A percentile compares a stretch with the other conserved stretches of the same genome.
These are phyloP conservation scores for Corythaeola cristata DNA, from an alignment of 2,113 vertebrate genomes.

Conservation along the genomic window DNA sequence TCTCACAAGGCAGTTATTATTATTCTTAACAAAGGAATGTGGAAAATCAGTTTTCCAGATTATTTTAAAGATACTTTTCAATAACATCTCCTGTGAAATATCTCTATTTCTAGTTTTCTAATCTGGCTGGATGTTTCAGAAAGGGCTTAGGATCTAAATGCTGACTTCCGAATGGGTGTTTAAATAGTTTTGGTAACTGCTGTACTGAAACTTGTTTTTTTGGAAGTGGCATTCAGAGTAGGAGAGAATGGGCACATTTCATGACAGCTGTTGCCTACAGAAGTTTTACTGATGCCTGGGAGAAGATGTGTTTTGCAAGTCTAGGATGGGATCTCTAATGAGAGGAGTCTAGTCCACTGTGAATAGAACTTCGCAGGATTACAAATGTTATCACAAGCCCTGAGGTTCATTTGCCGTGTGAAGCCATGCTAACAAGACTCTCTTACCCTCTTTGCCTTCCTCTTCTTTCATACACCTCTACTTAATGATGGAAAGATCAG, in stretches of 20 bases:
- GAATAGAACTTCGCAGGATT: not conserved
- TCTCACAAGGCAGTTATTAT: not conserved
- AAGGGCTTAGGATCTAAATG: not conserved
- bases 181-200: not conserved
- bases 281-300: not conserved
- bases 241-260: not conserved
- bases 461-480: not conserved
- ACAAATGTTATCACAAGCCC: not conserved
- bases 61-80: not conserved
- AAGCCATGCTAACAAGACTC: not conserved
- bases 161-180: not conserved
- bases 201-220: not conserved
- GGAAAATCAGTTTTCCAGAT: not conserved
- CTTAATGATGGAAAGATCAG: not conserved
- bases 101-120: not conserved
- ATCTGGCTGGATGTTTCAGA: not conserved
- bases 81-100: not conserved
- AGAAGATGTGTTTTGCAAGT: not conserved
- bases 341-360: not conserved
- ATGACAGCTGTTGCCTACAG: not conserved
- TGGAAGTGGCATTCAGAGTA: not conserved
- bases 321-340: not conserved
- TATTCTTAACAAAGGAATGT: not conserved
- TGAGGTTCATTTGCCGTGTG: not conserved
- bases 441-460: not conserved